Evolutionary conservation across 2,113 vertebrate species (phyloP).

Genomic region (Brachionichthys hirsutus): DNA sequence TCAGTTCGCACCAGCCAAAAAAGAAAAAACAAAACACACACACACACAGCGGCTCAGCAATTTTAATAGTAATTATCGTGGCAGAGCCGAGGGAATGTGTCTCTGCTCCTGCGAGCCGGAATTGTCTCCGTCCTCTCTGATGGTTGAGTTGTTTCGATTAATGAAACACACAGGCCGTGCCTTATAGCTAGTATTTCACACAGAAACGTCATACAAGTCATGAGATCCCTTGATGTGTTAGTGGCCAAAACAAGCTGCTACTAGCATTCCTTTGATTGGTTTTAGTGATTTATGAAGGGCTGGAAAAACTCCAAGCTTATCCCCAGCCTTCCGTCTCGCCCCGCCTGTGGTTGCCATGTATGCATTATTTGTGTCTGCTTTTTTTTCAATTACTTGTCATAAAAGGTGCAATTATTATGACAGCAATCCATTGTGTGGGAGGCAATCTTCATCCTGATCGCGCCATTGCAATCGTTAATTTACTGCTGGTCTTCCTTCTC

Average conservation of each 20-base stretch:
- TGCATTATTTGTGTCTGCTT: conserved; percentile 62
- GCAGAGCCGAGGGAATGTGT: neutral
- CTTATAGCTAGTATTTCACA: conserved; percentile 20
- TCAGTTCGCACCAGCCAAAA: too few species aligned
- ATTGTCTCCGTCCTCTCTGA: too few species aligned
- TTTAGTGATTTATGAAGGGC: conserved; percentile 23
- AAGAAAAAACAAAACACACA: neutral
- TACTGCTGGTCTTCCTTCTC: conserved; percentile 76
- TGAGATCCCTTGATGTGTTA: conserved; percentile 13
- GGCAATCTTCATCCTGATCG: conserved; percentile 79
- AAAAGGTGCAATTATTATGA: conserved; percentile 67
- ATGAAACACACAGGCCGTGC: neutral
- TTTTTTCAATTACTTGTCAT: conserved; percentile 76
- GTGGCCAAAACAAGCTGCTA: neutral
- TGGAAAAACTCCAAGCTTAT: conserved; percentile 21
- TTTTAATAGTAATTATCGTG: neutral
- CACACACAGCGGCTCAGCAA: neutral
- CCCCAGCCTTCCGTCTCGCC: conserved; percentile 11
- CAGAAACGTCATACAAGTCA: conserved; percentile 24
- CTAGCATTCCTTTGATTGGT: conserved; percentile 35
- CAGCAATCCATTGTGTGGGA: conserved; percentile 68
- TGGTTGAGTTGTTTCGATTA: too few species aligned
- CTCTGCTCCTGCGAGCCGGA: neutral
- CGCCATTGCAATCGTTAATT: conserved; percentile 78
- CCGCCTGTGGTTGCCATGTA: conserved; percentile 37